phyloP scores from a whole-genome alignment of 2,888 invertebrate species.

The Coleophora flavipennella region DNA sequence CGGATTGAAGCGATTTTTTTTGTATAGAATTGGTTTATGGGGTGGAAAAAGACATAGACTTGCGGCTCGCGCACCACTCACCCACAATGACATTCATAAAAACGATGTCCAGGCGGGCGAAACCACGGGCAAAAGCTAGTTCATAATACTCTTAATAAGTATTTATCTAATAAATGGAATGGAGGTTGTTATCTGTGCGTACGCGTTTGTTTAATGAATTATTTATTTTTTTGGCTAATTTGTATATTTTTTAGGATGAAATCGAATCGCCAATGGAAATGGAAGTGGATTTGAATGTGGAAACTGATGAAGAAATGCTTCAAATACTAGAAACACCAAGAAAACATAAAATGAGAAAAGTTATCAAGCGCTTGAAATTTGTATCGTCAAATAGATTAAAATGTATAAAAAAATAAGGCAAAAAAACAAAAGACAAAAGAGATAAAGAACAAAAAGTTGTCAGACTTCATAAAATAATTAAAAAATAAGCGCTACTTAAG shows the following conservation, averaged over 20 bases:
- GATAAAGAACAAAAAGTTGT: slow-evolving; percentile 3
- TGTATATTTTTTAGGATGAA: neutral
- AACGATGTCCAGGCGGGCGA: too few species aligned
- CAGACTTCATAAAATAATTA: neutral
- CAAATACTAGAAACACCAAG: slow-evolving; percentile 8
- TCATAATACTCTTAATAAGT: too few species aligned
- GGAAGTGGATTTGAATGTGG: slow-evolving; percentile 2
- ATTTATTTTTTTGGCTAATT: too few species aligned
- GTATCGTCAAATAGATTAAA: slow-evolving; percentile 2
- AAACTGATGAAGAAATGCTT: slow-evolving; percentile 8
- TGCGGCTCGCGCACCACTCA: too few species aligned
- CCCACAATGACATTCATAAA: too few species aligned
- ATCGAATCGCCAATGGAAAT: neutral
- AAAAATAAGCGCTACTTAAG: slow-evolving; percentile 1
- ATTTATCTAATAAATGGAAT: too few species aligned
- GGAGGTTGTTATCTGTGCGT: too few species aligned
- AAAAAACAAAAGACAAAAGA: slow-evolving; percentile 3
- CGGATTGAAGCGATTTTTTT: too few species aligned
- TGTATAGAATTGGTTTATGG: too few species aligned
- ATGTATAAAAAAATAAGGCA: slow-evolving; percentile 2
- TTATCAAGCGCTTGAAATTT: slow-evolving; percentile 4
- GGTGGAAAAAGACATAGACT: too few species aligned
- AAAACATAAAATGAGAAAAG: slow-evolving; percentile 6
- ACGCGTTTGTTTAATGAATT: too few species aligned
- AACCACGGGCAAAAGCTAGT: too few species aligned